Evolutionary conservation across 2,888 invertebrate genomes (phyloP).

Genomic region (Agriopis leucophaearia): DNA sequence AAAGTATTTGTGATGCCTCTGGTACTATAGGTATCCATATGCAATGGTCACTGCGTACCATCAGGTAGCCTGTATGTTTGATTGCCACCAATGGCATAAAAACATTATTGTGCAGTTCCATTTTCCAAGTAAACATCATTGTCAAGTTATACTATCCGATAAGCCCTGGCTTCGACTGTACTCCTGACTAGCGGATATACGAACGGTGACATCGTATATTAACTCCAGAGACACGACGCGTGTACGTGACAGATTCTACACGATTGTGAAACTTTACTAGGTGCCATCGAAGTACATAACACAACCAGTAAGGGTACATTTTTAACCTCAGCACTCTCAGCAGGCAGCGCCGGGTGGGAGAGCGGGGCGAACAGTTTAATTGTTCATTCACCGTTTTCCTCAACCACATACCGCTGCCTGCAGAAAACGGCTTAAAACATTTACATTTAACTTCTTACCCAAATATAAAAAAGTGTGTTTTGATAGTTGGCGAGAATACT

Average conservation of each 20-base stretch:
- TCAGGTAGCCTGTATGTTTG: no score
- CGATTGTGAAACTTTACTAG: slow-evolving; percentile 22
- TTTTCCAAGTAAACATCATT: not conserved
- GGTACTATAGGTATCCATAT: no score
- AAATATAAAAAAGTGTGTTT: no score
- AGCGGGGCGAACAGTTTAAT: not conserved
- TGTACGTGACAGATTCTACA: slow-evolving; percentile 28
- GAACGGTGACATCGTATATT: slow-evolving; percentile 17
- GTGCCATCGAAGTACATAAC: not conserved
- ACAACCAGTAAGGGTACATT: slow-evolving; percentile 7
- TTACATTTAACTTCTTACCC: no score
- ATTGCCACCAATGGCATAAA: not conserved
- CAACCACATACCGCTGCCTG: no score
- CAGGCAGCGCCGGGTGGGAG: not conserved
- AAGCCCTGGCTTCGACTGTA: not conserved
- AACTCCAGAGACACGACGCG: slow-evolving; percentile 23
- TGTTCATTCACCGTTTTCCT: no score
- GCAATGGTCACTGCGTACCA: no score
- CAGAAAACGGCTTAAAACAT: no score
- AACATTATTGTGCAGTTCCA: not conserved
- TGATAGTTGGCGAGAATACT: no score
- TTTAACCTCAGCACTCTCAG: no score
- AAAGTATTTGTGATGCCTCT: no score
- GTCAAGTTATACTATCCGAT: slow-evolving; percentile 9
- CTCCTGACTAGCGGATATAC: not conserved